These are phyloP conservation scores for Cephalotes varians DNA, from an alignment of 2,888 invertebrate species.

Conservation along the genomic window DNA sequence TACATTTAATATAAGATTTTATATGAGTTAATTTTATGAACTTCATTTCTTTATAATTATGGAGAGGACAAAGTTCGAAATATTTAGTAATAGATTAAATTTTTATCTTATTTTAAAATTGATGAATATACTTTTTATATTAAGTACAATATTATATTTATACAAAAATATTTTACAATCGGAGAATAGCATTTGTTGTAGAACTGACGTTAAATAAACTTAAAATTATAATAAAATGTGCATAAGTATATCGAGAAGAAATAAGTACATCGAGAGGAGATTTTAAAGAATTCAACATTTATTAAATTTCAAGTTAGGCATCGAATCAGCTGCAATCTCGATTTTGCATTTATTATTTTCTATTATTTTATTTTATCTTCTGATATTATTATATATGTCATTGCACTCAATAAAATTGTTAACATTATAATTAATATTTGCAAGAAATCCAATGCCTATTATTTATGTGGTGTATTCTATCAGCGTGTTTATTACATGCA, in stretches of 20 bases:
- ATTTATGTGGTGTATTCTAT: not conserved
- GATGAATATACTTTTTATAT: not conserved
- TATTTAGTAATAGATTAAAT: not conserved
- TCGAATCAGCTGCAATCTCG: not conserved
- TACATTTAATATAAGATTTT: not conserved
- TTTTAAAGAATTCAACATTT: not conserved
- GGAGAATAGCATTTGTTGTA: not conserved
- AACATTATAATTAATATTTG: not conserved
- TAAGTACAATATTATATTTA: not conserved
- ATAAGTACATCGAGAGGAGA: too few relatives aligned
- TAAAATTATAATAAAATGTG: not conserved
- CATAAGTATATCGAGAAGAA: not conserved
- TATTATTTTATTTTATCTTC: not conserved
- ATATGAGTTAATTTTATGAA: conserved; percentile 8
- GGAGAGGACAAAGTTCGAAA: not conserved
- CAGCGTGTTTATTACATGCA: not conserved
- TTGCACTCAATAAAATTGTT: not conserved
- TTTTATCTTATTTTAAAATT: not conserved
- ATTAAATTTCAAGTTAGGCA: not conserved
- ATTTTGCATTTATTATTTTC: not conserved
- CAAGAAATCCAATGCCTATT: not conserved
- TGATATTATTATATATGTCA: not conserved
- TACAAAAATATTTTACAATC: not conserved
- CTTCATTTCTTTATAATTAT: not conserved
- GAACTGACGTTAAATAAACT: not conserved